Conservation (phyloP, 2,888 invertebrate genomes). For the Autographa pulchrina region DNA sequence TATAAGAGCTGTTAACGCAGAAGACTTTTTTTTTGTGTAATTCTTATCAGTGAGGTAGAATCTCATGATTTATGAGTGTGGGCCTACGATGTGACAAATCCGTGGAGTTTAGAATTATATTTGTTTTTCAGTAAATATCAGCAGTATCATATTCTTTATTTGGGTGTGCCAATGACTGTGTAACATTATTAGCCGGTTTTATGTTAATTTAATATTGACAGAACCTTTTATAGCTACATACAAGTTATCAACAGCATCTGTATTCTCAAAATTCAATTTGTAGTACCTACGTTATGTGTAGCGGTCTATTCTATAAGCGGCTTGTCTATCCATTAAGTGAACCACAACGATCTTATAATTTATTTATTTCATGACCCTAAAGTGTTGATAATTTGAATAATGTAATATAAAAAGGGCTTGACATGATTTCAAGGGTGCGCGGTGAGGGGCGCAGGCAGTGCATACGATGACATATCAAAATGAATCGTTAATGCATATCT, state of each 20-base stretch:
- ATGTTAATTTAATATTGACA: conserved; percentile 33
- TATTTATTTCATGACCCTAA: conserved; percentile 56
- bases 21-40: conserved; percentile 33
- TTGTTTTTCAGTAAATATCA: conserved; percentile 3
- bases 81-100: conserved; percentile 6
- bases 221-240: conserved; percentile 7
- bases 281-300: background rate
- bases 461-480: conserved; percentile 86
- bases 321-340: conserved; percentile 23
- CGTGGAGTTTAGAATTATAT: conserved; percentile 1
- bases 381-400: conserved; percentile 78
- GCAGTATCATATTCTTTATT: conserved; percentile 15
- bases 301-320: conserved; percentile 15
- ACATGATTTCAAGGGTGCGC: conserved; percentile 65
- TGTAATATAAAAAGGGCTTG: conserved; percentile 76
- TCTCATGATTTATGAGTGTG: conserved; percentile 39
- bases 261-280: conserved; percentile 8
- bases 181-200: conserved; percentile 11
- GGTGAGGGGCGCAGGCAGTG: conserved; percentile 68
- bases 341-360: conserved; percentile 46
- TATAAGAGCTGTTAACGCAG: conserved; percentile 35
- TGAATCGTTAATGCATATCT: conserved; percentile 82
- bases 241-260: background rate
- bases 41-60: conserved; percentile 37
- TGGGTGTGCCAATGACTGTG: conserved; percentile 26